Conservation (phyloP, 2,113 vertebrate genomes). For the Grus americana region DNA sequence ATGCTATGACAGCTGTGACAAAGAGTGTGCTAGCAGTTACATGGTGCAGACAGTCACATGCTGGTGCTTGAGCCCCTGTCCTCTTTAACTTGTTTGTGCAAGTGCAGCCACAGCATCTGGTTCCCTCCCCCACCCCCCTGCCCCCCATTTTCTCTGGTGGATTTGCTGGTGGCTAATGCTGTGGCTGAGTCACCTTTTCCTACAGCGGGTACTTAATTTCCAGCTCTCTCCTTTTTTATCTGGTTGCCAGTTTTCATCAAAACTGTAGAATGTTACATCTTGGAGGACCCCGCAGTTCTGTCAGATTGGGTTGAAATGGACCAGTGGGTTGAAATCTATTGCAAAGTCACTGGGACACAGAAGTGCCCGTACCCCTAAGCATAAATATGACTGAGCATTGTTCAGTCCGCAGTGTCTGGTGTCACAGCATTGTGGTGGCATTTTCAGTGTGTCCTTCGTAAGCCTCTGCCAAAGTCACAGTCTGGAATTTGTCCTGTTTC, state of each 20-base stretch:
- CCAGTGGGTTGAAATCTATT: neutral
- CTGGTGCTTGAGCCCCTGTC: neutral
- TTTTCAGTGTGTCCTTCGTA: neutral
- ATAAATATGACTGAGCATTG: neutral
- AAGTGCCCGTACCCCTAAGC: neutral
- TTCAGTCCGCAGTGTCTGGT: neutral
- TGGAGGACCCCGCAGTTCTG: neutral
- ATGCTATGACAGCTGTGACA: neutral
- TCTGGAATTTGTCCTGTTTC: conserved; percentile 36
- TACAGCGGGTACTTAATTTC: neutral
- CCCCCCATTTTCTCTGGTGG: neutral
- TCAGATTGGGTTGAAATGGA: conserved; percentile 4
- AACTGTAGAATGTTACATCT: neutral
- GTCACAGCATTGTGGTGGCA: neutral
- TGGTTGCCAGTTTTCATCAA: neutral
- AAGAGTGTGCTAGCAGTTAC: neutral
- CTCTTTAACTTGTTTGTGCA: neutral
- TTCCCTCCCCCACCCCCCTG: neutral
- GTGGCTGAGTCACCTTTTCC: neutral
- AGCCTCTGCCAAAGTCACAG: neutral
- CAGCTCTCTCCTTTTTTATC: neutral
- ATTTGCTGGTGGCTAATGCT: neutral
- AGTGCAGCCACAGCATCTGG: neutral
- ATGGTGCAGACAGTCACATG: neutral
- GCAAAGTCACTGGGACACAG: neutral